phyloP scores from a whole-genome alignment of 2,113 vertebrate species.

The Callochromis pleurospilus region DNA sequence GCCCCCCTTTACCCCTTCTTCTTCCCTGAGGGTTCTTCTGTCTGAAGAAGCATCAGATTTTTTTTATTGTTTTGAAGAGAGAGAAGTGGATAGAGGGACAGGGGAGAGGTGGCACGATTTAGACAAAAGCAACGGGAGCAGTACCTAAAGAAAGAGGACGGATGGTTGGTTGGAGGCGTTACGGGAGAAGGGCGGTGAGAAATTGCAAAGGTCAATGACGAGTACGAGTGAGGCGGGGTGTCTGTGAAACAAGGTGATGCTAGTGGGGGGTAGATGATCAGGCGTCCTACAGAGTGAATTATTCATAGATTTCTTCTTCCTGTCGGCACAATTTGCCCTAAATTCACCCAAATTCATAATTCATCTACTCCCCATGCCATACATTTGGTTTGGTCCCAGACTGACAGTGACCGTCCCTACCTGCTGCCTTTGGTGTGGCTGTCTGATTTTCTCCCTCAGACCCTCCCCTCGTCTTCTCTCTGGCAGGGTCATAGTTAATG shows the following conservation, averaged over 20 bases:
- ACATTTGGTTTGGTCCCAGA: conserved; percentile 37
- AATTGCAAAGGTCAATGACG: conserved; percentile 42
- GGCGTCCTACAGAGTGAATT: conserved; percentile 68
- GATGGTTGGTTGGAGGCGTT: background rate
- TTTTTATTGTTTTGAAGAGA: background rate
- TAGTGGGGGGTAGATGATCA: conserved; percentile 51
- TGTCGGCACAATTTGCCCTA: conserved; percentile 70
- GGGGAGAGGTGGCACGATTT: background rate
- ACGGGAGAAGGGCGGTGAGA: background rate
- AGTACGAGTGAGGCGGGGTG: background rate
- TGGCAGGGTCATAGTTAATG: conserved; percentile 62
- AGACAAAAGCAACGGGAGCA: background rate
- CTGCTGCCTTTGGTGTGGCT: conserved; percentile 23
- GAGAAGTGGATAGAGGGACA: background rate
- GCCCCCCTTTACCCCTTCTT: conserved; percentile 44
- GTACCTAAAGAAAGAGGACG: background rate
- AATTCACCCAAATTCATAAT: conserved; percentile 77
- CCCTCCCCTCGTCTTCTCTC: conserved; percentile 35
- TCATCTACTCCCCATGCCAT: conserved; percentile 52
- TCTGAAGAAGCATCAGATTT: conserved; percentile 37
- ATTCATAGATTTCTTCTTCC: conserved; percentile 69
- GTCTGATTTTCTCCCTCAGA: conserved; percentile 14
- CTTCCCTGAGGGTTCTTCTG: conserved; percentile 58
- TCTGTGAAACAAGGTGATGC: conserved; percentile 37
- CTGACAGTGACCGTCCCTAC: conserved; percentile 37